Conservation (phyloP, 2,888 invertebrate species). For the Habrosyne pyritoides region DNA sequence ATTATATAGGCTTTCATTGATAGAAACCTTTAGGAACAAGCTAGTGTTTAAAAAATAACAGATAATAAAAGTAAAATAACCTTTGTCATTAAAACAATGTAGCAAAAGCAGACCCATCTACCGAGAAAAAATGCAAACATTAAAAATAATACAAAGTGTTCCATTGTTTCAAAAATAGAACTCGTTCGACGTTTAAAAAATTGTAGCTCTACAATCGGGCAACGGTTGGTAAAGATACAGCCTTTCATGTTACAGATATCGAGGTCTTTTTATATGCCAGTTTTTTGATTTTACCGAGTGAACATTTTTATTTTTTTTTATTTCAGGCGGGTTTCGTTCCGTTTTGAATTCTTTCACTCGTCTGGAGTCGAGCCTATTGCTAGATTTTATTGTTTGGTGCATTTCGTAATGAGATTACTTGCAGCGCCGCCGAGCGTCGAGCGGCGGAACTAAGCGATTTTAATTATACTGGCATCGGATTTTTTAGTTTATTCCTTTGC, state of each 20-base stretch:
- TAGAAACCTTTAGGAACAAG: too few relatives aligned
- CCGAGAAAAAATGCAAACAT: conserved; percentile 17
- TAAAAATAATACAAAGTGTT: conserved; percentile 24
- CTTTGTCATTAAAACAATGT: too few relatives aligned
- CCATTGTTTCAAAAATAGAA: conserved; percentile 37
- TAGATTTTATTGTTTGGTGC: conserved; percentile 28
- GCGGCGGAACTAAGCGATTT: conserved; percentile 37
- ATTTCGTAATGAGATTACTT: conserved; percentile 44
- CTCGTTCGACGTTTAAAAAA: conserved; percentile 30
- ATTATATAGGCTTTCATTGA: too few relatives aligned
- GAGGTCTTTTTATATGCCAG: conserved; percentile 31
- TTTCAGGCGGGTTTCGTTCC: conserved; percentile 26
- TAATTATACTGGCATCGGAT: conserved; percentile 32
- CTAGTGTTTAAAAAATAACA: too few relatives aligned
- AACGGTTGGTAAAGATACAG: conserved; percentile 24
- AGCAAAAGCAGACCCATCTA: neutral
- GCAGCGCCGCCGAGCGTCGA: conserved; percentile 28
- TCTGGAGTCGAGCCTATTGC: conserved; percentile 29
- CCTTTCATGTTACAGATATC: conserved; percentile 40
- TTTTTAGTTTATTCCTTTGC: neutral
- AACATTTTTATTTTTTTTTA: conserved; percentile 37
- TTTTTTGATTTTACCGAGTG: conserved; percentile 46
- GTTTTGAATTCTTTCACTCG: conserved; percentile 32
- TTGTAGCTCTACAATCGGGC: conserved; percentile 31
- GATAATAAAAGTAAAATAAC: too few relatives aligned